phyloP scores from a whole-genome alignment of 2,797 vertebrate species.

The Scyliorhinus canicula region DNA sequence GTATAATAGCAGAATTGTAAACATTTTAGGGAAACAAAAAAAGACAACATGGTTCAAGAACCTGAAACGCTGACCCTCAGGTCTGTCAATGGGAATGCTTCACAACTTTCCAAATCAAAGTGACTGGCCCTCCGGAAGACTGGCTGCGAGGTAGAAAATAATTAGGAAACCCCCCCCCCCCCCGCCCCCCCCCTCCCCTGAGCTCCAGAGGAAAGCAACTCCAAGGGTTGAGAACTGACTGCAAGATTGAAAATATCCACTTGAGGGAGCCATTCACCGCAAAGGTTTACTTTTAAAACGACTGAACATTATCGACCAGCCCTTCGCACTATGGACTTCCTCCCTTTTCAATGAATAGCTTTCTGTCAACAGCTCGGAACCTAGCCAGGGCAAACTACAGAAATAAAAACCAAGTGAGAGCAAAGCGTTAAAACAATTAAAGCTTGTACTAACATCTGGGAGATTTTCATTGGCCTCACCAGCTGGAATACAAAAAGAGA shows the following conservation, averaged over 20 bases:
- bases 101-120: not conserved
- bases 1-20: not conserved
- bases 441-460: not conserved
- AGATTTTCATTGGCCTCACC: not conserved
- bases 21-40: not conserved
- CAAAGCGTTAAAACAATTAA: not conserved
- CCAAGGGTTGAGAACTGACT: not conserved
- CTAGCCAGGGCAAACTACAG: not conserved
- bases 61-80: not conserved
- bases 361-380: not conserved
- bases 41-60: not conserved
- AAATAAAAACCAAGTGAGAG: not conserved
- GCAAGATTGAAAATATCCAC: not conserved
- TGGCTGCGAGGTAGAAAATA: not conserved
- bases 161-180: not conserved
- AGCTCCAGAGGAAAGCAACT: not conserved
- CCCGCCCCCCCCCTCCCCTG: too few species aligned
- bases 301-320: not conserved
- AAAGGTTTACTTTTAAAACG: not conserved
- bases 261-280: constrained; percentile 7
- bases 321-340: not conserved
- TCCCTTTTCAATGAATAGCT: not conserved
- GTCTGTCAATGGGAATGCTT: not conserved
- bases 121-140: not conserved
- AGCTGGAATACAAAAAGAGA: not conserved